A percentile compares a stretch with the other conserved stretches of the same genome.
Evolutionary conservation across 2,888 invertebrate species (phyloP).

Genomic region (Ennomos erosarius): DNA sequence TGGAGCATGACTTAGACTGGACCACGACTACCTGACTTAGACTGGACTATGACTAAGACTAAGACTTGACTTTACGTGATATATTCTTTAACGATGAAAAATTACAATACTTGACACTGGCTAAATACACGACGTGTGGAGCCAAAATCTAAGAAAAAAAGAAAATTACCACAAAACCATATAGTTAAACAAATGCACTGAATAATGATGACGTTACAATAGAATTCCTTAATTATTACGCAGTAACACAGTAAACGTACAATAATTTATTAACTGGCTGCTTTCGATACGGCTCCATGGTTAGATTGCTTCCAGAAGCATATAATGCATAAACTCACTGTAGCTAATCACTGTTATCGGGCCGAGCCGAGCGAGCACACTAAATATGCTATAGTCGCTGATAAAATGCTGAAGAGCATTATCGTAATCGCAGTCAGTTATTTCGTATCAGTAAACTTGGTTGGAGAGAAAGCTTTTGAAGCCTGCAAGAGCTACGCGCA

Average conservation of each 20-base stretch:
- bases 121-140: no score
- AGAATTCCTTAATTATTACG: no score
- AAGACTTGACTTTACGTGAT: no score
- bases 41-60: no score
- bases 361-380: not conserved
- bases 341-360: slow-evolving; percentile 41
- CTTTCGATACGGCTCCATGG: slow-evolving; percentile 32
- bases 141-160: no score
- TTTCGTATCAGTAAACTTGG: slow-evolving; percentile 32
- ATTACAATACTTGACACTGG: no score
- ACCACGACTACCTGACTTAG: no score
- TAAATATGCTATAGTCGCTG: slow-evolving; percentile 14
- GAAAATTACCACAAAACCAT: no score
- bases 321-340: slow-evolving; percentile 30
- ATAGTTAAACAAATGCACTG: no score
- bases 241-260: not conserved
- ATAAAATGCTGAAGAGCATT: slow-evolving; percentile 28
- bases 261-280: slow-evolving; percentile 9
- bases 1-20: no score
- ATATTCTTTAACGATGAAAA: no score
- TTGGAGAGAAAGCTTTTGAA: slow-evolving; percentile 68
- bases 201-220: no score
- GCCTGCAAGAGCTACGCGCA: slow-evolving; percentile 71
- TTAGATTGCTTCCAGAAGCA: slow-evolving; percentile 20
- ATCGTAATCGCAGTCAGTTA: slow-evolving; percentile 22